Percentiles rank a stretch among this genome's conserved stretches.
phyloP scores from a whole-genome alignment of 2,888 invertebrate genomes.

The Caradrina clavipalpis region DNA sequence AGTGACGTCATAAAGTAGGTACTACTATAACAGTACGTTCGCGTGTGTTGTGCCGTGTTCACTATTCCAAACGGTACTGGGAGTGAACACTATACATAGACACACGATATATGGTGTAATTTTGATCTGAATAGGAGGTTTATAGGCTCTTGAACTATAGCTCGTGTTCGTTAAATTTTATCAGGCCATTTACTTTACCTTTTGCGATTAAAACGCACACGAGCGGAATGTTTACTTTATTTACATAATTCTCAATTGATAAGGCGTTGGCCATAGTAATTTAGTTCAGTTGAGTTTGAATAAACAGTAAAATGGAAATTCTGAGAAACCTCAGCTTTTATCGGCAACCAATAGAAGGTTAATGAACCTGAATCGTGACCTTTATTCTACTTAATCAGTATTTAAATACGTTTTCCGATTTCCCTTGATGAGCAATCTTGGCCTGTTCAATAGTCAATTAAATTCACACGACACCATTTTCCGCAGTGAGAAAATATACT shows the following conservation, averaged over 20 bases:
- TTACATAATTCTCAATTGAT: conserved; percentile 37
- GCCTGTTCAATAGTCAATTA: neutral
- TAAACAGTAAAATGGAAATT: neutral
- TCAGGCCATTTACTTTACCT: conserved; percentile 1
- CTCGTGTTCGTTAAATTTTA: conserved; percentile 13
- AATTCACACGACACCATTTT: conserved; percentile 21
- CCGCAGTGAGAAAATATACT: conserved; percentile 9
- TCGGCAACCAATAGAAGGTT: neutral
- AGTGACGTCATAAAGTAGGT: conserved; percentile 29
- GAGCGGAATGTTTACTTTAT: conserved; percentile 39
- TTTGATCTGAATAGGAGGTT: neutral
- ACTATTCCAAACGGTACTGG: conserved; percentile 20
- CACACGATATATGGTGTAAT: conserved; percentile 1
- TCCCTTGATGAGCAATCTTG: neutral
- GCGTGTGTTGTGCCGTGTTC: conserved; percentile 5
- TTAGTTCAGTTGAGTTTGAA: neutral
- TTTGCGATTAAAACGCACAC: conserved; percentile 27
- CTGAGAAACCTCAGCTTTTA: conserved; percentile 1
- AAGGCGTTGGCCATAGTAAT: conserved; percentile 12
- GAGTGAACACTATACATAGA: conserved; percentile 9
- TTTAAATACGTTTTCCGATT: neutral
- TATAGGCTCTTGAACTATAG: conserved; percentile 6
- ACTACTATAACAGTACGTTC: conserved; percentile 32
- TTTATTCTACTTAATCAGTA: neutral
- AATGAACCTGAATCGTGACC: neutral